These are phyloP conservation scores for Brachynemurus nebulosus DNA, from an alignment of 2,888 invertebrate genomes.

Conservation along the genomic window DNA sequence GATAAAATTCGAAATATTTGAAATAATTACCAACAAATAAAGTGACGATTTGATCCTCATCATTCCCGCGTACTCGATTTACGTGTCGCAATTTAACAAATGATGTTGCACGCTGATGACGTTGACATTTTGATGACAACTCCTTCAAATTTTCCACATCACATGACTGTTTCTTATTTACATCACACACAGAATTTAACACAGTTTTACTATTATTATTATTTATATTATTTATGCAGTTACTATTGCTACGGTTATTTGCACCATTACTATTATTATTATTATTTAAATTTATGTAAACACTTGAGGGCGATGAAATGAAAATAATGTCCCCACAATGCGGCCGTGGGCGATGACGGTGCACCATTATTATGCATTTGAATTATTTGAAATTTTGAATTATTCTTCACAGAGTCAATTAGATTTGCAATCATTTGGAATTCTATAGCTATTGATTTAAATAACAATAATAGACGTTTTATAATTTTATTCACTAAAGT, in stretches of 20 bases:
- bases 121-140: too few relatives aligned
- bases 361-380: neutral
- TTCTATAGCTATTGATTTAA: too few relatives aligned
- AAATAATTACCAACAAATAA: slow-evolving; percentile 28
- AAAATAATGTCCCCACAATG: slow-evolving; percentile 46
- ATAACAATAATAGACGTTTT: too few relatives aligned
- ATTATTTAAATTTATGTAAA: slow-evolving; percentile 31
- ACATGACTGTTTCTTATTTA: too few relatives aligned
- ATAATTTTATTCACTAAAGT: too few relatives aligned
- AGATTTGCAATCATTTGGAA: too few relatives aligned
- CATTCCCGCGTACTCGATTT: slow-evolving; percentile 23
- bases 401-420: too few relatives aligned
- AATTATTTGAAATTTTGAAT: neutral
- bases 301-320: slow-evolving; percentile 40
- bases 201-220: neutral
- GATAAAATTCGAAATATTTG: too few relatives aligned
- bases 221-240: neutral
- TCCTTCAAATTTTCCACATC: too few relatives aligned
- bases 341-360: slow-evolving; percentile 35
- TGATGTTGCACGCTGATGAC: neutral
- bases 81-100: neutral
- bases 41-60: slow-evolving; percentile 29
- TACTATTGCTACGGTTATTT: neutral
- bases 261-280: slow-evolving; percentile 15
- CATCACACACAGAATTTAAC: too few relatives aligned